A percentile compares a stretch with the other conserved stretches of the same genome.
phyloP scores from a whole-genome alignment of 2,797 vertebrate genomes.

The Botia kubotai region DNA sequence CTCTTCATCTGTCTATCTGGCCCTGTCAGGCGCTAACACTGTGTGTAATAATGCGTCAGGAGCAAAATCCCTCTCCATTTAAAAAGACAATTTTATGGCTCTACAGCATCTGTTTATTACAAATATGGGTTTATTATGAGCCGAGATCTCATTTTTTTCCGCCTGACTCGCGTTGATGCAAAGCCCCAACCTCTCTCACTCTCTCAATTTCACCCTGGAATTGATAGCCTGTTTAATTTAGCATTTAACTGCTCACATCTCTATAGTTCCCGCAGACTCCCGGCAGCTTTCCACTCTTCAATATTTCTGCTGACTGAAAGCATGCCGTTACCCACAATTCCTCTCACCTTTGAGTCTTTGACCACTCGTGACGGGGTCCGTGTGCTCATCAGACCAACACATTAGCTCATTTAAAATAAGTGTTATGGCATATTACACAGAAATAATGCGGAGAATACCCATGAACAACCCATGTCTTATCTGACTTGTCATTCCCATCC shows the following conservation, averaged over 20 bases:
- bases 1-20: conserved; percentile 38
- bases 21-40: conserved; percentile 22
- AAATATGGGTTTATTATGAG: conserved; percentile 34
- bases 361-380: conserved; percentile 33
- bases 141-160: conserved; percentile 48
- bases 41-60: conserved; percentile 48
- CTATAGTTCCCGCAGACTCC: conserved; percentile 44
- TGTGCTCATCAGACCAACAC: conserved; percentile 59
- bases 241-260: conserved; percentile 49
- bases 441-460: conserved; percentile 33
- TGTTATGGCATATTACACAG: conserved; percentile 49
- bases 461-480: too few relatives aligned
- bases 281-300: conserved; percentile 37
- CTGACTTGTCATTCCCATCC: background rate
- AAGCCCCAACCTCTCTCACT: conserved; percentile 15
- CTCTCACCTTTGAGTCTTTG: conserved; percentile 32
- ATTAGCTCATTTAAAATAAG: conserved; percentile 54
- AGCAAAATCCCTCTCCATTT: conserved; percentile 57
- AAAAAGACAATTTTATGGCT: conserved; percentile 44
- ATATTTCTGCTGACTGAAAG: conserved; percentile 47
- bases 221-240: conserved; percentile 55
- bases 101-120: conserved; percentile 39
- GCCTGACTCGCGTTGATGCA: conserved; percentile 29
- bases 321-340: conserved; percentile 50
- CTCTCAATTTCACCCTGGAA: conserved; percentile 42